phyloP scores from a whole-genome alignment of 2,888 invertebrate genomes.

The Salticus scenicus region DNA sequence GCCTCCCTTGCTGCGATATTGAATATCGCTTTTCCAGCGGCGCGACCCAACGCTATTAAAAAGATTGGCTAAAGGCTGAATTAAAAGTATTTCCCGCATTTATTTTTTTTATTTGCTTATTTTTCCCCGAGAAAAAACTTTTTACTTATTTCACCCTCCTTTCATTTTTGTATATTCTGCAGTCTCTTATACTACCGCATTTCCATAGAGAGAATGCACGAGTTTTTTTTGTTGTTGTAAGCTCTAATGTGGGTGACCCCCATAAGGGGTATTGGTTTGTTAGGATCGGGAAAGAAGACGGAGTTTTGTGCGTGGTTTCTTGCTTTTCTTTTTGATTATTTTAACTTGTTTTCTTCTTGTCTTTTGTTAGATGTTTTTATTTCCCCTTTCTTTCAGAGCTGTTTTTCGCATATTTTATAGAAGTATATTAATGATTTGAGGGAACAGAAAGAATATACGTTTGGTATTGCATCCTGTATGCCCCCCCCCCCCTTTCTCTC shows the following conservation, averaged over 20 bases:
- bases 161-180: conserved; percentile 17
- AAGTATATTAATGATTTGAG: not conserved
- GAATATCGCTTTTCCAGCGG: conserved; percentile 65
- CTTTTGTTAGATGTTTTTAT: not conserved
- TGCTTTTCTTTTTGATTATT: not conserved
- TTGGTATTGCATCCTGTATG: too few relatives aligned
- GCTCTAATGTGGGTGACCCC: conserved; percentile 19
- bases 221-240: conserved; percentile 18
- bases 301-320: not conserved
- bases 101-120: conserved; percentile 23
- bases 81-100: conserved; percentile 59
- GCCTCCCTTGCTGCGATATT: conserved; percentile 51
- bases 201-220: conserved; percentile 46
- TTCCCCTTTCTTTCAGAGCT: not conserved
- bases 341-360: not conserved
- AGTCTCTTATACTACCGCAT: conserved; percentile 47
- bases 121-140: conserved; percentile 27
- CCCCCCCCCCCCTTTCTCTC: not conserved
- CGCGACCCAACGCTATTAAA: conserved; percentile 57
- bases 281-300: conserved; percentile 12
- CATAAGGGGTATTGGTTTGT: conserved; percentile 60
- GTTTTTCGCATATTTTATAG: conserved; percentile 3
- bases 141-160: conserved; percentile 15
- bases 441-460: not conserved
- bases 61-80: conserved; percentile 65